Evolutionary conservation across 2,888 invertebrate species (phyloP).

Genomic region (Noctua fimbriata): DNA sequence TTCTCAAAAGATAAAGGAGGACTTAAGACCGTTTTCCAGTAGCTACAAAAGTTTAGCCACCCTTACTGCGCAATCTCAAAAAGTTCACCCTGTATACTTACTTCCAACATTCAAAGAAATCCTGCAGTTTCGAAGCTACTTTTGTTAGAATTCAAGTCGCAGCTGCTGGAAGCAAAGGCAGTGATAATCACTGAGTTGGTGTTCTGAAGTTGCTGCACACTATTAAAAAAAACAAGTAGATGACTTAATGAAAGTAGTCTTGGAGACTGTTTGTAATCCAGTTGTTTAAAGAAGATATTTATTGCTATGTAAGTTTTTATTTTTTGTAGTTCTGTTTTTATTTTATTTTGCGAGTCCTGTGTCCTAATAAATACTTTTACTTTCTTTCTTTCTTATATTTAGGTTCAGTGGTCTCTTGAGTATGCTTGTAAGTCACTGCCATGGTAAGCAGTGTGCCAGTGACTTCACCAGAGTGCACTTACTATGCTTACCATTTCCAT

Average conservation of each 20-base stretch:
- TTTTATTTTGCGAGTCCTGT: no score
- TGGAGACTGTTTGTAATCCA: no score
- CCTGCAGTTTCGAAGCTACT: not conserved
- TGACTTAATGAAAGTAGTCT: no score
- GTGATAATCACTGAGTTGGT: not conserved
- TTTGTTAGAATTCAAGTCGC: not conserved
- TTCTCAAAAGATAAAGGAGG: not conserved
- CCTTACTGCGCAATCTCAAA: not conserved
- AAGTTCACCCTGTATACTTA: no score
- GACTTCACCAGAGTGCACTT: not conserved
- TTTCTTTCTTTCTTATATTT: no score
- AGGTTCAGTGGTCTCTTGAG: not conserved
- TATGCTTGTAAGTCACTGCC: not conserved
- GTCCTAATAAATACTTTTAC: no score
- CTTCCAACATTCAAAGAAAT: not conserved
- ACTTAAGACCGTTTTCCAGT: not conserved
- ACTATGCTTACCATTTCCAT: slow-evolving; percentile 20
- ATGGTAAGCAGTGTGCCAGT: not conserved
- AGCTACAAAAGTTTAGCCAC: not conserved
- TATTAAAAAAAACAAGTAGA: not conserved
- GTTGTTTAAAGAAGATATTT: no score
- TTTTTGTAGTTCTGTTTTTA: no score
- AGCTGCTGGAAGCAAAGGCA: not conserved
- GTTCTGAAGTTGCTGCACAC: not conserved
- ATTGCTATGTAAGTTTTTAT: no score